Conservation (phyloP, 35 echinoderm and acorn worm species). For the Amphiura filiformis region DNA sequence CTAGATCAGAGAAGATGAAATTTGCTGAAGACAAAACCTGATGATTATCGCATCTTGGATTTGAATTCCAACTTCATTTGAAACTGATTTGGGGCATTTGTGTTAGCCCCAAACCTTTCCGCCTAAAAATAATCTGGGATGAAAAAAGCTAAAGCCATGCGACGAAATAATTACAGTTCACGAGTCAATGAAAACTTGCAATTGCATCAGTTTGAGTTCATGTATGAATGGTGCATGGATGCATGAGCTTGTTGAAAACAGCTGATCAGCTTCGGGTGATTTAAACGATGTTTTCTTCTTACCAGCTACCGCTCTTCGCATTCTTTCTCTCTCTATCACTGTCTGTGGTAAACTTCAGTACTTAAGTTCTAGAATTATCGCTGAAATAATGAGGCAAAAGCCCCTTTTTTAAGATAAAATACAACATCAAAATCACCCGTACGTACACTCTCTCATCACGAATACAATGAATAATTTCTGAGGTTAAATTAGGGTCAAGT, state of each 20-base stretch:
- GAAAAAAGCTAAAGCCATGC: no score
- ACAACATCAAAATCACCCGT: not conserved
- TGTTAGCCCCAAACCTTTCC: no score
- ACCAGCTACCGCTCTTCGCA: no score
- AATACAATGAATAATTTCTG: not conserved
- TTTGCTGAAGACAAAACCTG: not conserved
- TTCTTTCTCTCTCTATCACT: no score
- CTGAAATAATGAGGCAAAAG: not conserved
- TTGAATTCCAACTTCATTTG: not conserved
- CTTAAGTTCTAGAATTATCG: no score
- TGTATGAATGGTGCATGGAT: not conserved
- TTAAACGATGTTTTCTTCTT: not conserved
- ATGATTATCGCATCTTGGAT: not conserved
- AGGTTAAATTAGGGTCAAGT: not conserved
- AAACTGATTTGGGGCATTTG: not conserved
- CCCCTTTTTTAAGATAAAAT: not conserved
- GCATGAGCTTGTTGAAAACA: not conserved
- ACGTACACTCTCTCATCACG: not conserved
- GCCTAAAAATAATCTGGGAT: no score
- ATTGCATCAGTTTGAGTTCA: not conserved
- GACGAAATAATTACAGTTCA: no score
- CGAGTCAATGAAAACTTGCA: no score
- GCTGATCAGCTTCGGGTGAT: not conserved
- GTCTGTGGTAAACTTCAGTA: no score
- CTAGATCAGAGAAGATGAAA: not conserved